Evolutionary conservation across 1,140 invertebrate species (phyloP), one percentile per base, ranked within the genome.

Genomic region (Camponotus vicinus): DNA sequence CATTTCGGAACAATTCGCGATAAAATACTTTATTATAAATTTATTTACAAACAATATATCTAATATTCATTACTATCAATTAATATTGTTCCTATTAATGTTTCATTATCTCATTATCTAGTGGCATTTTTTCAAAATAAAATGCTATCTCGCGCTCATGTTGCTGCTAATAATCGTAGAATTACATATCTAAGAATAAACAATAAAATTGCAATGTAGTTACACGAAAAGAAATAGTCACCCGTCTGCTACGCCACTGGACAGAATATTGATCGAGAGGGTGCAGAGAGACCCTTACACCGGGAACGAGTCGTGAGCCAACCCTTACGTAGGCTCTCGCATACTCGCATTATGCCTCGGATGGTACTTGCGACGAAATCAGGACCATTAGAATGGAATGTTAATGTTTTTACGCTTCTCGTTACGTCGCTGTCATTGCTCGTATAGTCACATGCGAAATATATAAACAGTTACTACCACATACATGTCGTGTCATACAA

Each of bases 181-280:
- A 52, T 40, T 49, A 21, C 21, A 8, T 57, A 18, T 32, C 32
- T 63, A 7, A 40, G n/a, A 45, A 7, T 13, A 27, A 80, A 18
- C 32, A 70, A 27, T 15, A 8, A 40, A 69, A 55, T 27, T 3
- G 34, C 15, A 55, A 32, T 70, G 21, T 9, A 49, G 84, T 71
- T 32, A 59, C 57, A 64, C 27, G 78, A 86, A 91, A 88, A 90
- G 84, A 86, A 90, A 91, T 89, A 90, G 88, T 91, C 91, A 90
- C 64, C 87, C 91, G 77, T n/a, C 66, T 89, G 92, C 88, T 93
- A 91, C 92, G 92, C 90, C 89, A 91, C 87, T 92, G 92, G 84
- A 89, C 82, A 87, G 79, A 88, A 93, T 93, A 93, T 93, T 92
- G 92, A 93, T 93, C 92, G 92, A 91, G 90, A 86, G 90, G 90